Base-by-base conservation (phyloP, 2,113 vertebrate species). In the Trichomycterus rosablanca region DNA sequence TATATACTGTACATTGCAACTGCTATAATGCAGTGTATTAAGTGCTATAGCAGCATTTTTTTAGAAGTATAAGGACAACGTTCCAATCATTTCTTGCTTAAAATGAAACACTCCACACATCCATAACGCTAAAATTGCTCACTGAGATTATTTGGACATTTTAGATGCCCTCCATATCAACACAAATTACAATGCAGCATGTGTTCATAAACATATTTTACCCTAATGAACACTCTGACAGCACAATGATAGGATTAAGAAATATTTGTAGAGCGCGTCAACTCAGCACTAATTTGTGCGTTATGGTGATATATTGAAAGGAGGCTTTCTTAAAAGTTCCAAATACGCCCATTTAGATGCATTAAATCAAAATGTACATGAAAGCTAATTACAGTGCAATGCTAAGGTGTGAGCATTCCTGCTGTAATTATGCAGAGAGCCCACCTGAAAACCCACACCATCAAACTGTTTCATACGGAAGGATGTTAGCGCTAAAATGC, bases 341-440 rank as follows among this genome's bases (percentile, higher is more conserved):
- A 37, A 71, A 73, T 72, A 68, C 59, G 10, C 43, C 50, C 45
- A 68, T 61, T 68, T 67, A 76, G 55, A 63, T 73, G 59, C 67
- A 72, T 71, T 74, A 68, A 76, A 65, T 72, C 66, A 64, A 72
- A 72, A 74, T 68, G 66, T 59, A 76, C 73, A 70, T 70, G 54
- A 46, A 40, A 59, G 52, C 62, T 70, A 70, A 76, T 76, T 75
- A 66, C 54, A 44, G 37, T 24, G 46, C 28, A 23, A 59, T 58
- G 59, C 42, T 67, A 59, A 67, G 55, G 63, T 67, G 62, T 66
- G 63, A 66, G 66, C 53, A 53, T 63, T 71, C 59, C 59, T 66
- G 61, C 37, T 37, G 30, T 62, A 68, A 72, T 72, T 71, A 71
- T 34, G 26, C 60, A 68, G 50, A 67, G 65, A 58, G 65, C 37